Percentiles rank a stretch among this genome's conserved stretches.
Conservation (phyloP, 2,113 vertebrate species). For the Thryonomys swinderianus region DNA sequence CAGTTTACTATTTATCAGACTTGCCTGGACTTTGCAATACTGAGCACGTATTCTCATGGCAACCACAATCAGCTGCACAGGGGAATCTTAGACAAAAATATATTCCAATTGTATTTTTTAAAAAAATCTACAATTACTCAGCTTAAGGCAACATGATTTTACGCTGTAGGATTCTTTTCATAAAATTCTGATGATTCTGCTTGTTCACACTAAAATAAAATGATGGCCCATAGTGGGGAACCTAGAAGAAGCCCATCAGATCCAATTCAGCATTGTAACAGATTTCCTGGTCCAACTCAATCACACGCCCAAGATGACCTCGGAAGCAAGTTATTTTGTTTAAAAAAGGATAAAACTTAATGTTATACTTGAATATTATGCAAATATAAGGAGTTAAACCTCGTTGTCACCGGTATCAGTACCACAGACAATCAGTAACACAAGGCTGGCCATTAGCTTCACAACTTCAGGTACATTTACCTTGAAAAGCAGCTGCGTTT, state of each 20-base stretch:
- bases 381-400: constrained; percentile 3
- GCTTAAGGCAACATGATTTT: constrained; percentile 32
- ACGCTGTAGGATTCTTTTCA: not conserved
- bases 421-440: not conserved
- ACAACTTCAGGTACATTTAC: constrained; percentile 83
- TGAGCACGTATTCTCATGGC: constrained; percentile 16
- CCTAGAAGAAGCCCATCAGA: not conserved
- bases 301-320: not conserved
- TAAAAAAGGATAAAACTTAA: constrained; percentile 33
- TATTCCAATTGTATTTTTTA: constrained; percentile 23
- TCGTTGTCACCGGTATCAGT: not conserved
- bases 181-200: constrained; percentile 1
- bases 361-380: constrained; percentile 7
- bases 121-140: not conserved
- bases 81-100: not conserved
- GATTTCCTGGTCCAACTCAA: not conserved
- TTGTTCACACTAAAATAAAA: not conserved
- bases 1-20: constrained; percentile 36
- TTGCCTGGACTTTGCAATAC: not conserved
- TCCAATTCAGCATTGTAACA: not conserved
- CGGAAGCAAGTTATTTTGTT: constrained; percentile 7
- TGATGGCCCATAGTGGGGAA: not conserved
- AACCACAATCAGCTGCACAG: not conserved
- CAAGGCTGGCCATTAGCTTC: not conserved
- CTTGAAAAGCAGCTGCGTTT: constrained; percentile 94